phyloP scores from a whole-genome alignment of 2,888 invertebrate species.

The Caenorhabditis panamensis region DNA sequence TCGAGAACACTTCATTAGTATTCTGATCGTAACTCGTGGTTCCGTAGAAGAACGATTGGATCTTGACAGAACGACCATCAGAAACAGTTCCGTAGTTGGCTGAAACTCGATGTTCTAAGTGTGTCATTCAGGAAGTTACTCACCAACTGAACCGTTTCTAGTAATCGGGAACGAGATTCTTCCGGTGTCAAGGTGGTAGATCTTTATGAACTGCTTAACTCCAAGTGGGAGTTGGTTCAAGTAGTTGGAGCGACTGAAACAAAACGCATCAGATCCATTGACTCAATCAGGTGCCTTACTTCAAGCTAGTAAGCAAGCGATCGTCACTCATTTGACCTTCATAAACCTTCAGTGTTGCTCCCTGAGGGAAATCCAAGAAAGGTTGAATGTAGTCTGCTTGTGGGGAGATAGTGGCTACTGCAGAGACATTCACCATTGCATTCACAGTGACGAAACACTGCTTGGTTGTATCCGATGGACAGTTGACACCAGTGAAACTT shows the following conservation, averaged over 20 bases:
- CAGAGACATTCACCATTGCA: conserved; percentile 7
- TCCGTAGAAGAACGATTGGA: conserved; percentile 33
- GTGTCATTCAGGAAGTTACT: too few species aligned
- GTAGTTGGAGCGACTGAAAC: conserved; percentile 27
- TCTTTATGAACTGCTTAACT: conserved; percentile 29
- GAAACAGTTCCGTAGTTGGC: conserved; percentile 22
- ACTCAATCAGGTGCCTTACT: conserved; percentile 3
- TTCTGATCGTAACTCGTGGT: conserved; percentile 27
- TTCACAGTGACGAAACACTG: conserved; percentile 23
- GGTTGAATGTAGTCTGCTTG: conserved; percentile 25
- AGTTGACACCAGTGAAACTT: conserved; percentile 23
- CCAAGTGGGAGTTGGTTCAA: conserved; percentile 23
- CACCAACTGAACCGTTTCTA: conserved; percentile 4
- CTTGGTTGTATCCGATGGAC: conserved; percentile 18
- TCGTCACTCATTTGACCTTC: conserved; percentile 16
- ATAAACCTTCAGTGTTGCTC: conserved; percentile 31
- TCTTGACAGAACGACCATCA: conserved; percentile 28
- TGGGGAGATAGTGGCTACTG: conserved; percentile 21
- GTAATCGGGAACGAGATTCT: conserved; percentile 20
- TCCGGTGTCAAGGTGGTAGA: conserved; percentile 35
- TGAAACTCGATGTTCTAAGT: too few species aligned
- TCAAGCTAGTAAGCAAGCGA: conserved; percentile 23
- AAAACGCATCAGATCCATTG: too few species aligned
- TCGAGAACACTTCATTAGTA: conserved; percentile 21
- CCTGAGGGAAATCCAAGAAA: conserved; percentile 31